phyloP scores from a whole-genome alignment of 2,113 vertebrate genomes.

The Dromiciops gliroides region DNA sequence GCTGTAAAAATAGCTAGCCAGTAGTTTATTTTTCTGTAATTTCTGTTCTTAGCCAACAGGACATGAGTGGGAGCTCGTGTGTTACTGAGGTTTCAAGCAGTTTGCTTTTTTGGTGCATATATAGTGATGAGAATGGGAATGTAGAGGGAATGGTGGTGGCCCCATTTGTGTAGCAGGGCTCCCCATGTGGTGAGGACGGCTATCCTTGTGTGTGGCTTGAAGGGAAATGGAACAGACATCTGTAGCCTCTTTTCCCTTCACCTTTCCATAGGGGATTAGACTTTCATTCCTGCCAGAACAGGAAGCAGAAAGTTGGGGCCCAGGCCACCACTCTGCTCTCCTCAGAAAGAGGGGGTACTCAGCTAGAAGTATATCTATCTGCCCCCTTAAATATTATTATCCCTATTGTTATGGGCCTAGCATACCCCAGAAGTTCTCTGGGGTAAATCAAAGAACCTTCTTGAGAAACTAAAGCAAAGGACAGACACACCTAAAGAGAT shows the following conservation, averaged over 20 bases:
- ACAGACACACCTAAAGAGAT: no score
- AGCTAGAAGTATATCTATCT: no score
- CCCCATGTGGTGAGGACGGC: neutral
- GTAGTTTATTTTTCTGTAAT: neutral
- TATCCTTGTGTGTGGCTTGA: neutral
- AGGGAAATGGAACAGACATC: neutral
- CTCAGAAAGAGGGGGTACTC: neutral
- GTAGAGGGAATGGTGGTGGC: neutral
- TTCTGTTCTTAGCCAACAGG: neutral
- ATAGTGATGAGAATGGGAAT: neutral
- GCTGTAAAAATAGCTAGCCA: neutral
- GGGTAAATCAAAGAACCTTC: no score
- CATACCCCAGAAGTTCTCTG: no score
- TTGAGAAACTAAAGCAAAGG: no score
- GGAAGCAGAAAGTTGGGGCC: neutral
- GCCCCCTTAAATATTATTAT: neutral
- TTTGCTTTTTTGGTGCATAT: neutral
- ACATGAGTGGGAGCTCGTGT: neutral
- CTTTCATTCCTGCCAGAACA: neutral
- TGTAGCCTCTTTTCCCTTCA: neutral
- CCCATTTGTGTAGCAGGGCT: neutral
- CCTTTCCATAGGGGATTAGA: neutral
- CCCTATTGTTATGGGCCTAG: no score
- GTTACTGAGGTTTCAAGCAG: neutral
- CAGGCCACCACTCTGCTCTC: neutral